phyloP scores from a whole-genome alignment of 2,888 invertebrate species.

The Ferrisia virgata region DNA sequence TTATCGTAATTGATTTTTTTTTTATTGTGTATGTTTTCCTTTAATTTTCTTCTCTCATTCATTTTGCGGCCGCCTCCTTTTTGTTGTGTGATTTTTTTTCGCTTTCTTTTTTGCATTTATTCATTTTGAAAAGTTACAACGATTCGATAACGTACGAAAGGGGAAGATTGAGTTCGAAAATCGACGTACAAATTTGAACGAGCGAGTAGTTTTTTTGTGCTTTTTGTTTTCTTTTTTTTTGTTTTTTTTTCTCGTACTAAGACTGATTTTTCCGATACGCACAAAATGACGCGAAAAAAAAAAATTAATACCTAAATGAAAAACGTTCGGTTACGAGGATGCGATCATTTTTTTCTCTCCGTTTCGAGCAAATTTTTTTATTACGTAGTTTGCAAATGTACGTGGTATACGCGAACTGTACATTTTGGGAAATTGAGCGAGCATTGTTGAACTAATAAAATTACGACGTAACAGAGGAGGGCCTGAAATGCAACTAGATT shows the following conservation, averaged over 20 bases:
- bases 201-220: not conserved
- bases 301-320: too few species aligned
- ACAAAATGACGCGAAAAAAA: not conserved
- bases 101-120: not conserved
- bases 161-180: not conserved
- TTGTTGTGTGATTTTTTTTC: not conserved
- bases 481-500: not conserved
- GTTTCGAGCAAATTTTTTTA: too few species aligned
- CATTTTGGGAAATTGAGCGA: not conserved
- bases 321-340: too few species aligned
- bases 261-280: not conserved
- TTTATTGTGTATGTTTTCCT: conserved; percentile 1
- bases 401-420: too few species aligned
- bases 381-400: too few species aligned
- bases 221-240: not conserved
- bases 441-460: too few species aligned
- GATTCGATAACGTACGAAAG: too few species aligned
- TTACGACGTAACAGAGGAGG: too few species aligned
- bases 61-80: not conserved
- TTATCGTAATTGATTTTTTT: conserved; percentile 28
- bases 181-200: not conserved
- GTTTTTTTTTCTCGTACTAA: not conserved
- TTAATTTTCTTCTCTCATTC: not conserved
- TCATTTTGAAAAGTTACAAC: too few species aligned
- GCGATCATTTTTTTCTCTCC: not conserved